Evolutionary conservation across 2,797 vertebrate species (phyloP), one percentile per base, ranked within the genome.

Genomic region (Taenioides sp.): DNA sequence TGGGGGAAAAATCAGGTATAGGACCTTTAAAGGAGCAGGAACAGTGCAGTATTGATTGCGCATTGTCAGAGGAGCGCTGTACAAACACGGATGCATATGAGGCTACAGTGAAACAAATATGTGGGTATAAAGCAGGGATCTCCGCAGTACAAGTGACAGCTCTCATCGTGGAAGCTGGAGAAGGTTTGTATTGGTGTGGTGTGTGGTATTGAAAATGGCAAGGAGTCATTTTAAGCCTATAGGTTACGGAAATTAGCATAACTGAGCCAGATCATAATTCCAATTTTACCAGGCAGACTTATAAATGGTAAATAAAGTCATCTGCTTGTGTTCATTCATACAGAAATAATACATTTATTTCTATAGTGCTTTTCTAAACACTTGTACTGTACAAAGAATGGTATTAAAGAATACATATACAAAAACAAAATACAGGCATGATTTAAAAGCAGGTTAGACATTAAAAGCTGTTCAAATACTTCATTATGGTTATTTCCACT

Each of bases 81-180:
- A 58, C 1, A 22, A 22, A 22, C 12, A 58, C 25, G 3, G 17
- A 59, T 59, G 5, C 25, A 23, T 11, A n/a, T 64, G 52, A 75
- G 82, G 65, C 49, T 71, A 75, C 75, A 85, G 50, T 55, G 71
- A 79, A 57, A 81, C 68, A 77, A 70, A 84, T 23, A 23, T 79
- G 73, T 84, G 34, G 73, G 84, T 77, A 47, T 80, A 74, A 57
- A 27, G 70, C 66, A 40, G 54, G 77, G 65, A 59, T 73, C 69
- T 58, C 66, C 65, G 47, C 66, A 65, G 73, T 67, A 70, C 77
- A 73, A 49, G 1, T 70, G 69, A 72, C 71, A 64, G 63, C 5
- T 49, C 27, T 52, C 5, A n/a, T 31, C n/a, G 65, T 66, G 49
- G 54, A 28, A 22, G 37, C 37, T 2, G 4, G 12, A 43, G 12